phyloP scores from a whole-genome alignment of 2,888 invertebrate genomes.

The Eumerus sabulonum region DNA sequence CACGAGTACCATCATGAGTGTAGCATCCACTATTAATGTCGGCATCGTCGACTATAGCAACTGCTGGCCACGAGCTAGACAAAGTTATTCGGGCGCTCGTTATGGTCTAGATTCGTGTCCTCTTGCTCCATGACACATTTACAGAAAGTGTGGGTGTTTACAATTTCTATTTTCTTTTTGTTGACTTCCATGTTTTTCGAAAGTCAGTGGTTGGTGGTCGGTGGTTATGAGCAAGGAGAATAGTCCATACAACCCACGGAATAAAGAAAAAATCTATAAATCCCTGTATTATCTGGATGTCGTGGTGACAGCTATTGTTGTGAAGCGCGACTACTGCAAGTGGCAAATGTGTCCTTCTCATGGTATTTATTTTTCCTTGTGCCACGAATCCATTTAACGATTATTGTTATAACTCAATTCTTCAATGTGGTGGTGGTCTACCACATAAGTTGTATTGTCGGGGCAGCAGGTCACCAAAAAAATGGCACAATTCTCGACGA shows the following conservation, averaged over 20 bases:
- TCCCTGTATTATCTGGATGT: constrained; percentile 45
- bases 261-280: constrained; percentile 30
- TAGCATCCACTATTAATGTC: constrained; percentile 8
- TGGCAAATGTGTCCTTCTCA: constrained; percentile 51
- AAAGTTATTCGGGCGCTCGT: constrained; percentile 32
- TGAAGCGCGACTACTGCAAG: constrained; percentile 56
- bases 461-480: too few relatives aligned
- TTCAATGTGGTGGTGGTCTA: neutral
- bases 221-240: neutral
- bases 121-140: constrained; percentile 26
- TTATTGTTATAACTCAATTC: constrained; percentile 48
- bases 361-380: neutral
- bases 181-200: constrained; percentile 21
- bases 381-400: constrained; percentile 36
- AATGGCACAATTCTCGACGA: too few relatives aligned
- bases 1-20: constrained; percentile 21
- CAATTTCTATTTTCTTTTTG: constrained; percentile 22
- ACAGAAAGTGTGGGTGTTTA: constrained; percentile 1
- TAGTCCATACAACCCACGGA: neutral
- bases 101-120: constrained; percentile 19
- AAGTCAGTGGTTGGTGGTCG: constrained; percentile 21
- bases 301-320: constrained; percentile 50
- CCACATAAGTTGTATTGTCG: too few relatives aligned
- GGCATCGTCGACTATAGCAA: neutral
- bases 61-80: constrained; percentile 33